Conservation (phyloP, 2,888 invertebrate species). For the Dynastes hyllus region DNA sequence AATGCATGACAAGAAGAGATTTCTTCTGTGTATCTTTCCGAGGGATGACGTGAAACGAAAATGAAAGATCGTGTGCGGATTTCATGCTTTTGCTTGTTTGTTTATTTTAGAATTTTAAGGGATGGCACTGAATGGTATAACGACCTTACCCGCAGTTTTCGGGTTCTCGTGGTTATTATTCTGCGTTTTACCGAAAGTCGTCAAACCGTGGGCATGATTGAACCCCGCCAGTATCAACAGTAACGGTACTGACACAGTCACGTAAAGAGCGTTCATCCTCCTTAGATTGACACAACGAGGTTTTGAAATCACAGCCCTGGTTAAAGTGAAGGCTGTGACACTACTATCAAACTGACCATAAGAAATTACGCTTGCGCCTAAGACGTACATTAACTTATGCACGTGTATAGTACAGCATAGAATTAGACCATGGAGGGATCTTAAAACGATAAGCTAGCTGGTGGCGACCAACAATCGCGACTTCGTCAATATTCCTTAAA, state of each 20-base stretch:
- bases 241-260: conserved; percentile 73
- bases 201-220: conserved; percentile 70
- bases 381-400: conserved; percentile 63
- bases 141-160: conserved; percentile 30
- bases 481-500: conserved; percentile 64
- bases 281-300: conserved; percentile 58
- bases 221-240: conserved; percentile 72
- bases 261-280: conserved; percentile 69
- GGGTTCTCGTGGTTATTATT: conserved; percentile 60
- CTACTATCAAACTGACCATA: conserved; percentile 54
- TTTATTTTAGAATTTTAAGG: conserved; percentile 29
- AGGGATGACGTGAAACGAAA: background rate
- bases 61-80: background rate
- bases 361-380: conserved; percentile 56
- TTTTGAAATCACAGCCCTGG: conserved; percentile 64
- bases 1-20: conserved; percentile 22
- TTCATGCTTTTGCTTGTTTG: background rate
- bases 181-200: conserved; percentile 70
- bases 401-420: conserved; percentile 64
- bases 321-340: conserved; percentile 60
- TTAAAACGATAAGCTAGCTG: conserved; percentile 66
- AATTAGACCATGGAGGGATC: conserved; percentile 66
- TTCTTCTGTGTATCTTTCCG: background rate
- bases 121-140: conserved; percentile 56
- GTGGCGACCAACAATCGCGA: conserved; percentile 43